Conservation (phyloP, 2,113 vertebrate genomes). For the Dicrurus megarhynchus region DNA sequence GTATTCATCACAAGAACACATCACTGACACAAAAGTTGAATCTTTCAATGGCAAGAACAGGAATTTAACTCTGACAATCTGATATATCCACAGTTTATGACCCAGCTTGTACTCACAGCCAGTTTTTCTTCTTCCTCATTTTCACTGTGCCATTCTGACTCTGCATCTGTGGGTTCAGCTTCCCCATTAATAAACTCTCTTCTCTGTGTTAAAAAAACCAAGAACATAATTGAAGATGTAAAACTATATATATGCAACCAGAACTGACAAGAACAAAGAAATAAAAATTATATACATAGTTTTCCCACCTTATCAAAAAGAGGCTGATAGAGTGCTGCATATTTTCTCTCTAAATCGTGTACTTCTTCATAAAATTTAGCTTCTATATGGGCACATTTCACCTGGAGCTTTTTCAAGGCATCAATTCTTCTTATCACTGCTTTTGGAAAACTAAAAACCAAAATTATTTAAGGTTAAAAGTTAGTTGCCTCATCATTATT, state of each 20-base stretch:
- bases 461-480: background rate
- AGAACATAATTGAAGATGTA: background rate
- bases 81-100: background rate
- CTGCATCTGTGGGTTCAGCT: slow-evolving; percentile 90
- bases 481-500: background rate
- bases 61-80: background rate
- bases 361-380: slow-evolving; percentile 98
- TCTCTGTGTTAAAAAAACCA: slow-evolving; percentile 74
- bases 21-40: background rate
- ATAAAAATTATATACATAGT: background rate
- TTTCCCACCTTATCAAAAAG: slow-evolving; percentile 90
- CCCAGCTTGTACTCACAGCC: slow-evolving; percentile 79
- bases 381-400: slow-evolving; percentile 92
- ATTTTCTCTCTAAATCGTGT: slow-evolving; percentile 95
- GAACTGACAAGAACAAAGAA: background rate
- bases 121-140: slow-evolving; percentile 91
- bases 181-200: slow-evolving; percentile 86
- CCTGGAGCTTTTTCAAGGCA: slow-evolving; percentile 94
- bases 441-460: slow-evolving; percentile 84
- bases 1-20: background rate
- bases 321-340: slow-evolving; percentile 90
- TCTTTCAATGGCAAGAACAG: background rate
- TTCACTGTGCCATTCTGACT: slow-evolving; percentile 94
- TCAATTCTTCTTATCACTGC: slow-evolving; percentile 92
- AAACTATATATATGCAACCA: background rate